Evolutionary conservation across 2,113 vertebrate species (phyloP), one percentile per base, ranked within the genome.

Genomic region (Nesospiza acunhae): DNA sequence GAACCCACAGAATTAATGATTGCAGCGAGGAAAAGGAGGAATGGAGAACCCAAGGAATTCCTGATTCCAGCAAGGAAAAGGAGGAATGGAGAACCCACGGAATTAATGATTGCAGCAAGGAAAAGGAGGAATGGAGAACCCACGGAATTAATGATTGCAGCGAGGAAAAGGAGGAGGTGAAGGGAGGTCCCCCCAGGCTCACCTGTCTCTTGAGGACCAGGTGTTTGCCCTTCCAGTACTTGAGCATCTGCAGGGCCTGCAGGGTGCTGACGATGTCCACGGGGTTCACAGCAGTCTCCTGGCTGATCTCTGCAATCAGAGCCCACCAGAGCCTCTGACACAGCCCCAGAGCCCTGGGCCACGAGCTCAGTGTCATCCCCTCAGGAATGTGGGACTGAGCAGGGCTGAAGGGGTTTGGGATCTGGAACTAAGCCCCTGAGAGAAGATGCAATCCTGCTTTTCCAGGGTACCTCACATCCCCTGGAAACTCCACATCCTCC

Each of bases 191-290:
- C 9, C 58, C 50, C 77, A 58, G 28, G 47, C 81, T 74, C 49
- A 84, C 99, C 98, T 99, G 99, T 98, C 99, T 98, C 94, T 99
- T 99, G 84, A 99, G 97, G 66, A 99, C 99, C 85, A 99, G 97
- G 96, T 99, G 99, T 60, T 99, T 99, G 84, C 99, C 99, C 91
- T 99, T 99, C 99, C 99, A 99, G 93, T 99, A 99, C 90, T 99
- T 99, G 67, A 99, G 98, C 99, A 99, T 99, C 98, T 99, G 99
- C 66, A 99, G 99, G 6, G 99, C 99, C 98, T 99, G 99, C 97
- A 99, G 98, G 1, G 99, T 99, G 98, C 99, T 99, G 66, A 99
- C 99, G 7, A 99, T 99, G 97, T 99, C 99, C 68, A 99, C 99
- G 1, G 99, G 99, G 93, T 99, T 99, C 37, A 99, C 99, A 3